These are phyloP conservation scores for Scrobipalpa atriplicella DNA, from an alignment of 2,888 invertebrate species.

Conservation along the genomic window DNA sequence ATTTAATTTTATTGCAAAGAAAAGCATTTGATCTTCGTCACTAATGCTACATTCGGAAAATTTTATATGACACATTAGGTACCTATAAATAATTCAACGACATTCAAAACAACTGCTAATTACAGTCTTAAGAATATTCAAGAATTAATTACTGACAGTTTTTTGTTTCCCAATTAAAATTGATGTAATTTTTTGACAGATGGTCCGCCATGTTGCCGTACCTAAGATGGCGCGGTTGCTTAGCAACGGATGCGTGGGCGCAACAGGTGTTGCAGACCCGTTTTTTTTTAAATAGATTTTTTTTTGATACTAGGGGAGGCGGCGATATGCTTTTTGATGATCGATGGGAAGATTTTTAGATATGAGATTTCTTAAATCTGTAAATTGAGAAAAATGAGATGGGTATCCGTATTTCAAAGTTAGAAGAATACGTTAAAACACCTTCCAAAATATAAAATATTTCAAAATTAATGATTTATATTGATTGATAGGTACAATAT, in stretches of 20 bases:
- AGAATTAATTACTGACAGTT: background rate
- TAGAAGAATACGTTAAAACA: too few species aligned
- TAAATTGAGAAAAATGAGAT: slow-evolving; percentile 1
- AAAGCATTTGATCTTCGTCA: too few species aligned
- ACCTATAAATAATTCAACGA: slow-evolving; percentile 3
- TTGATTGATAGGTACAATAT: too few species aligned
- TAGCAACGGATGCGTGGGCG: slow-evolving; percentile 71
- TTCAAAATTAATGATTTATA: too few species aligned
- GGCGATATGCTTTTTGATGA: slow-evolving; percentile 68
- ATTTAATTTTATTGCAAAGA: too few species aligned
- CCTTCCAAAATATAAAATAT: too few species aligned
- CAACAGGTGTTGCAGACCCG: slow-evolving; percentile 68
- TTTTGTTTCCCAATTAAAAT: slow-evolving; percentile 22
- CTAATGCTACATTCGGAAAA: too few species aligned
- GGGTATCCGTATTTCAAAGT: background rate
- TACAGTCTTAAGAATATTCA: background rate
- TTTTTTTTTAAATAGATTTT: slow-evolving; percentile 47
- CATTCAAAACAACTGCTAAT: background rate
- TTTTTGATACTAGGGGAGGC: slow-evolving; percentile 52
- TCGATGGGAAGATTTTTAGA: slow-evolving; percentile 55
- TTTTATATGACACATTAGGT: background rate
- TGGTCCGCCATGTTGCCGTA: slow-evolving; percentile 63
- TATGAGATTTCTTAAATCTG: slow-evolving; percentile 19
- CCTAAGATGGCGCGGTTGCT: slow-evolving; percentile 62
- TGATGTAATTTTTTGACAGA: slow-evolving; percentile 72